Evolutionary conservation across 2,888 invertebrate species (phyloP), one percentile per base, ranked within the genome.

Genomic region (Philereme transversata): DNA sequence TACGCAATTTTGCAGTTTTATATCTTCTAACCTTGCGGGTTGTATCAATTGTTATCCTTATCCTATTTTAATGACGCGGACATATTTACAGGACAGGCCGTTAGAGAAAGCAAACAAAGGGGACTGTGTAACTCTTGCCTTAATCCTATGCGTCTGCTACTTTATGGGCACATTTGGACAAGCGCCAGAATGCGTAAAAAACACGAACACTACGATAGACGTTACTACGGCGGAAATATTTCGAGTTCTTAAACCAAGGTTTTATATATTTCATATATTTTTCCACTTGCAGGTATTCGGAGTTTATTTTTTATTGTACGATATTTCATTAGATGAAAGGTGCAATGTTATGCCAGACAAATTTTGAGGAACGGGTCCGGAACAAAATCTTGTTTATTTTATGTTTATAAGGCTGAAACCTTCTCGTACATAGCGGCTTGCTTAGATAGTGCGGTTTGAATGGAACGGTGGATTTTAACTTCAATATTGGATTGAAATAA

Each of bases 11-110:
- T 62, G 62, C 53, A 57, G 56, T 53, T 57, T 57, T 46, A 53
- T 53, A 40, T 33, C 40, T 43, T 5, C 75, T 72, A 71, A 75
- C 62, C 68, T 57, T 45, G 57, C 62, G 51, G 36, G 61, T 67
- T 61, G 60, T 60, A 57, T 40, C 74, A 72, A 73, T 54, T 62
- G 62, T 55, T 59, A 53, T 47, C 73, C 73, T 77, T 74, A 76
- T 73, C 66, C 77, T 68, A 75, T 78, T 82, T 79, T 82, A 84
- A 81, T 82, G 83, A 80, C 71, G 73, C 71, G 68, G 72, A 77
- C 76, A 78, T 79, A 75, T 76, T 71, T 74, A 60, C 54, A 52
- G 62, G 60, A 62, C n/a, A 60, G 51, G 59, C 51, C 60, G 64
- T 68, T 67, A 64, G 66, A 69, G 62, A 65, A 68, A 65, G 70